These are phyloP conservation scores for Ericerus pela DNA, from an alignment of 1,140 invertebrate genomes.

Conservation along the genomic window DNA sequence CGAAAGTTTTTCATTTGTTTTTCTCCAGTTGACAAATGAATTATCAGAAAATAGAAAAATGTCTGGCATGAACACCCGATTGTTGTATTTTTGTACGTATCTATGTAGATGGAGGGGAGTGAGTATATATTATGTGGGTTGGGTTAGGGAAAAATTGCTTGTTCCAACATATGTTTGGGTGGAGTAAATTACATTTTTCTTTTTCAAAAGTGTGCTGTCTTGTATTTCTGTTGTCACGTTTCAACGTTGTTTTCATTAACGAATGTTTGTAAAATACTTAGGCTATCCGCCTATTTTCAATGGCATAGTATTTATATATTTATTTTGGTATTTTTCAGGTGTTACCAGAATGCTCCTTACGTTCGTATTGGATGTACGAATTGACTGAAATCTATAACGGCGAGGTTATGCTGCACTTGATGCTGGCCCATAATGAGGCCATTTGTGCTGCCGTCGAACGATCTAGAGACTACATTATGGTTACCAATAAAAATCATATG, in stretches of 20 bases:
- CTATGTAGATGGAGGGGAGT: no score
- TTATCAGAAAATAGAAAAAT: neutral
- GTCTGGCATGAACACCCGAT: neutral
- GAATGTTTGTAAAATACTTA: no score
- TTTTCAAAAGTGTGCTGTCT: no score
- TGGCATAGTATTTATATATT: no score
- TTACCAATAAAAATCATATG: constrained; percentile 67
- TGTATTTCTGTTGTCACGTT: no score
- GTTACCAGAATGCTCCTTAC: neutral
- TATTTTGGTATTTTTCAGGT: neutral
- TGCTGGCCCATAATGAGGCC: constrained; percentile 47
- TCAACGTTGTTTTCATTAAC: no score
- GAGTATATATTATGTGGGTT: no score
- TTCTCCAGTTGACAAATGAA: neutral
- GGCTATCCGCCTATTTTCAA: no score
- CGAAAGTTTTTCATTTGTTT: no score
- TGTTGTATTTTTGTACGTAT: neutral
- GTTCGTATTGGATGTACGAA: constrained; percentile 34
- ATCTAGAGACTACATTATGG: constrained; percentile 68
- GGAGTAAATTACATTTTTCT: neutral
- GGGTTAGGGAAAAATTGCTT: no score
- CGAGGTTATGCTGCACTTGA: constrained; percentile 42
- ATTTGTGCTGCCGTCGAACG: constrained; percentile 69
- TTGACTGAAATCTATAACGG: constrained; percentile 51
- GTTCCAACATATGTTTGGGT: neutral